Evolutionary conservation across 1,140 invertebrate species (phyloP).

Genomic region (Bombyx mandarina): DNA sequence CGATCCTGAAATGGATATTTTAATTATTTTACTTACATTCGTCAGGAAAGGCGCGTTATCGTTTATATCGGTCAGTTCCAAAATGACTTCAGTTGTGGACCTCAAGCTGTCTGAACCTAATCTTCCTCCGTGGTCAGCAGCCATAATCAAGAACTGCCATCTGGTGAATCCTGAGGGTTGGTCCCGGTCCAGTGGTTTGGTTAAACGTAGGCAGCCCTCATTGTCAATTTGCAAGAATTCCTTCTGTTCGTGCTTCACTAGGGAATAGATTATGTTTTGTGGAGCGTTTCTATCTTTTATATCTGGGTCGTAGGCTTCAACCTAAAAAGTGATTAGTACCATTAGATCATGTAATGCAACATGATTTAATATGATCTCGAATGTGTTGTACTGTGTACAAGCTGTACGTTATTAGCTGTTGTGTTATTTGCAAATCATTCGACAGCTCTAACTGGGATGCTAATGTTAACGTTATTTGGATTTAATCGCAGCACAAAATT

Average conservation of each 20-base stretch:
- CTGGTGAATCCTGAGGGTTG: conserved; percentile 84
- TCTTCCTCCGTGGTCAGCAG: conserved; percentile 81
- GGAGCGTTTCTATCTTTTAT: conserved; percentile 80
- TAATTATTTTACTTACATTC: conserved; percentile 71
- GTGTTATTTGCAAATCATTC: too few species aligned
- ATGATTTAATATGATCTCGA: neutral
- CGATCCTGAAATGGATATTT: conserved; percentile 7
- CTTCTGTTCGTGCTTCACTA: conserved; percentile 79
- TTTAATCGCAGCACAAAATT: too few species aligned
- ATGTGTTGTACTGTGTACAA: too few species aligned
- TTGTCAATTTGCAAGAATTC: conserved; percentile 80
- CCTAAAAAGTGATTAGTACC: conserved; percentile 44
- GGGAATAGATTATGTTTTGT: conserved; percentile 84
- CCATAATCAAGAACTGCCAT: conserved; percentile 88
- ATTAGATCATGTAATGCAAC: conserved; percentile 4
- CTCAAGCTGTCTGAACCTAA: conserved; percentile 72
- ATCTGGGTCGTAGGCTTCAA: conserved; percentile 88
- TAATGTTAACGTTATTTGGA: too few species aligned
- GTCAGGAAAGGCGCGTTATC: conserved; percentile 91
- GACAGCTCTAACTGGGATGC: too few species aligned
- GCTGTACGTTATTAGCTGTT: too few species aligned
- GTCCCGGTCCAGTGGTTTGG: conserved; percentile 89
- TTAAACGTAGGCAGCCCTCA: conserved; percentile 81
- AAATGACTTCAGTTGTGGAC: conserved; percentile 78
- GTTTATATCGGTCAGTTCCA: conserved; percentile 87